Evolutionary conservation across 2,113 vertebrate genomes (phyloP).

Genomic region (Hyaena hyaena): DNA sequence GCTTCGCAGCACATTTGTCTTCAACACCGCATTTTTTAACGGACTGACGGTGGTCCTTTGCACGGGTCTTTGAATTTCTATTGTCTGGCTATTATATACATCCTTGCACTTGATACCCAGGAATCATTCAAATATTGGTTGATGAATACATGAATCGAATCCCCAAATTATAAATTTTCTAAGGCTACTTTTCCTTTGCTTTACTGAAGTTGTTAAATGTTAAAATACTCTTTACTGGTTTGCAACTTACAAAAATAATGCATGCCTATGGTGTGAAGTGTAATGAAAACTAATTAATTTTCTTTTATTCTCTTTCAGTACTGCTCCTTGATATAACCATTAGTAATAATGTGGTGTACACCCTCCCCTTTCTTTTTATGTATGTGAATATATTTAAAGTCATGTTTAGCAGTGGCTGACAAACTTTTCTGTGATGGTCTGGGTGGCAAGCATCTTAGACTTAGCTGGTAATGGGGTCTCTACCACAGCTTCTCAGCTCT

Average conservation of each 20-base stretch:
- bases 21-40: background rate
- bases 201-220: background rate
- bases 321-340: background rate
- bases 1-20: background rate
- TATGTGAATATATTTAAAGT: background rate
- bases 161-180: background rate
- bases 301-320: background rate
- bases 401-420: background rate
- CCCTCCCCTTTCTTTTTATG: background rate
- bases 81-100: background rate
- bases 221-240: background rate
- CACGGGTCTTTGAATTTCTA: background rate
- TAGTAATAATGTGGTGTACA: background rate
- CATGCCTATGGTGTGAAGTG: background rate
- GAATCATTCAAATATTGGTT: background rate
- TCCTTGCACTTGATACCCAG: background rate
- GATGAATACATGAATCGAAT: background rate
- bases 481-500: background rate
- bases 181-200: background rate
- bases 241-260: background rate
- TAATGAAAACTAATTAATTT: conserved; percentile 2
- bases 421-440: background rate
- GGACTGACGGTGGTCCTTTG: background rate
- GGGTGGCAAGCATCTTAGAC: background rate
- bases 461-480: background rate